Evolutionary conservation across 2,797 vertebrate species (phyloP), one percentile per base, ranked within the genome.

Genomic region (Acrossocheilus fasciatus): DNA sequence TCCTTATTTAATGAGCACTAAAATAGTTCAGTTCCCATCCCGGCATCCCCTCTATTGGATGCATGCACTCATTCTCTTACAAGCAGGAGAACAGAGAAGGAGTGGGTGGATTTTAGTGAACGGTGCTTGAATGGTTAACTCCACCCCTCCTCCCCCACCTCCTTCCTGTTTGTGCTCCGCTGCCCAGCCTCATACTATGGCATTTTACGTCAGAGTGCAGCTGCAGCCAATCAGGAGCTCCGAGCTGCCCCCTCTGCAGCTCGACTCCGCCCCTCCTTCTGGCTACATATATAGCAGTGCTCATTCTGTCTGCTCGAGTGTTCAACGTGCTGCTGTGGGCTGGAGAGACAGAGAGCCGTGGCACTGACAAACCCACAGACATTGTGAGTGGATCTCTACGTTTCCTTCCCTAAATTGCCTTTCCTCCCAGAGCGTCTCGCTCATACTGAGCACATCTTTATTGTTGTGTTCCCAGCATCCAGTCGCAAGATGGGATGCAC

Each of bases 261-360:
- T 82, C 70, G 36, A 91, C 93, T 89, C 95, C 95, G 83, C 95
- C 92, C 93, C 89, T 86, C 82, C 88, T 80, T 70, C 86, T 83
- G 70, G 82, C 64, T 83, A 83, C 88, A 89, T 92, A 95, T 94
- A 96, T 95, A 94, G 92, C 91, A 87, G 88, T 84, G 80, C 74
- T 86, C 91, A 89, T 92, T 86, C 89, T 88, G 64, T 89, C 89
- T 91, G 88, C 91, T 91, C 87, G 91, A 94, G 92, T 94, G 93
- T 93, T 95, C 90, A 94, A 92, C 92, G 93, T 95, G 94, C 94
- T 92, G 92, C 92, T 90, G 91, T 88, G 90, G 91, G 94, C 88
- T 90, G 85, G 90, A 88, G 91, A 92, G 88, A 89, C 93, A 90
- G 91, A 86, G 85, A 88, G 79, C 85, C 84, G 92, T 90, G 88